Conservation (phyloP, 2,888 invertebrate species). For the Eristalis pertinax region DNA sequence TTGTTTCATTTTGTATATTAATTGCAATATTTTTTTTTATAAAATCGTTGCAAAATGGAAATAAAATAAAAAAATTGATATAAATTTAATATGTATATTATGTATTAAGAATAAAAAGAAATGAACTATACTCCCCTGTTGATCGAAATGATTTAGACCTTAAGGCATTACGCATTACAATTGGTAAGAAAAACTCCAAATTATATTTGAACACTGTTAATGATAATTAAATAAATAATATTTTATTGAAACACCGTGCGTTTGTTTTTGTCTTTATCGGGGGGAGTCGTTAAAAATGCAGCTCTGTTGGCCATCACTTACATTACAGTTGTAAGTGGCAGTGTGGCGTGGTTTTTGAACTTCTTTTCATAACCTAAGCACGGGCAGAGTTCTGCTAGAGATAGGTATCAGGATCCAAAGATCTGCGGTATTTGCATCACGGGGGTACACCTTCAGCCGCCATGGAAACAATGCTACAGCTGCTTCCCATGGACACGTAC, state of each 20-base stretch:
- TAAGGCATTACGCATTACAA: slow-evolving; percentile 39
- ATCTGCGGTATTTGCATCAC: too few species aligned
- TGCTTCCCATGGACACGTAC: too few species aligned
- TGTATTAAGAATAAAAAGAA: slow-evolving; percentile 13
- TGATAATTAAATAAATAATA: slow-evolving; percentile 57
- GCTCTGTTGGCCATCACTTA: too few species aligned
- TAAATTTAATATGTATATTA: slow-evolving; percentile 11
- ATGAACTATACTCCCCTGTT: slow-evolving; percentile 44
- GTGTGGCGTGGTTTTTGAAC: too few species aligned
- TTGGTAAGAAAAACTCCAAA: slow-evolving; percentile 64
- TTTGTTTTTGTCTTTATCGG: not conserved
- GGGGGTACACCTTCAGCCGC: too few species aligned
- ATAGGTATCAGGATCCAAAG: too few species aligned
- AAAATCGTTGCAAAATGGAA: slow-evolving; percentile 14
- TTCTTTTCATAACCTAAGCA: too few species aligned
- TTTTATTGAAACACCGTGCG: slow-evolving; percentile 54
- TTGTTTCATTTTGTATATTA: slow-evolving; percentile 14
- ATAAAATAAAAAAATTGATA: not conserved
- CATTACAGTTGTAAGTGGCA: too few species aligned
- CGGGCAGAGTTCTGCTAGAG: too few species aligned
- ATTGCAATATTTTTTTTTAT: slow-evolving; percentile 17
- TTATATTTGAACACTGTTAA: slow-evolving; percentile 67
- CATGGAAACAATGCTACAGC: too few species aligned
- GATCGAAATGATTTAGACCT: slow-evolving; percentile 29
- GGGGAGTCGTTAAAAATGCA: too few species aligned